phyloP scores from a whole-genome alignment of 1,140 invertebrate species.

The Drosophila sechellia region DNA sequence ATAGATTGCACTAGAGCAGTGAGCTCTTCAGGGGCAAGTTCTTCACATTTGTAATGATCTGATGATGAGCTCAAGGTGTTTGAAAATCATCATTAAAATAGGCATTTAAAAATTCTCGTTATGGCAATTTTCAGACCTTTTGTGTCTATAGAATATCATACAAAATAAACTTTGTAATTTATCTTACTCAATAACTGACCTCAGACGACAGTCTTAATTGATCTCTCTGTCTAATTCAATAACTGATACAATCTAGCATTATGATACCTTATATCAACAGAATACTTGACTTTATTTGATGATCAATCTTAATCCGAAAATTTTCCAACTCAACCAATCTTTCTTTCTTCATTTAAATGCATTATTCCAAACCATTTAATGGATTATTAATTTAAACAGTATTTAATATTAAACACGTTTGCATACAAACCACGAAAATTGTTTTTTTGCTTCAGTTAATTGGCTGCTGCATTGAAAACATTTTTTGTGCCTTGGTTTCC shows the following conservation, averaged over 20 bases:
- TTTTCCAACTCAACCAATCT: not conserved
- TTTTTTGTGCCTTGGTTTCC: constrained; percentile 23
- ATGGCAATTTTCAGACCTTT: not conserved
- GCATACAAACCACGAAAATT: constrained; percentile 37
- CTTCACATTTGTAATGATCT: not conserved
- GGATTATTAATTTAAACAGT: not conserved
- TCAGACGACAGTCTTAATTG: constrained; percentile 24
- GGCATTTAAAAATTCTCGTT: not conserved
- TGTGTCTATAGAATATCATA: not conserved
- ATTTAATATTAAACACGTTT: constrained; percentile 3
- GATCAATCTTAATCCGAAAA: constrained; percentile 4
- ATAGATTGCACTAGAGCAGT: constrained; percentile 12
- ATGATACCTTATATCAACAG: not conserved
- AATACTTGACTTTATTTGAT: constrained; percentile 1
- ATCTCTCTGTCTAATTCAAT: constrained; percentile 13
- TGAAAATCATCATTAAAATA: not conserved
- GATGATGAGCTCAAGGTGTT: too few relatives aligned
- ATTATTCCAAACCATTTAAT: not conserved
- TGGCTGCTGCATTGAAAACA: constrained; percentile 2
- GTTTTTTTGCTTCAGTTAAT: constrained; percentile 11
- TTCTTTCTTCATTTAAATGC: not conserved
- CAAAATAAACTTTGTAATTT: constrained; percentile 5
- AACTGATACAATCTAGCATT: constrained; percentile 9
- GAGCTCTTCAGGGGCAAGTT: constrained; percentile 11
- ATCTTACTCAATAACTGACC: constrained; percentile 26